A percentile compares a stretch with the other conserved stretches of the same genome.
phyloP scores from a whole-genome alignment of 2,113 vertebrate genomes.

The Mobula hypostoma region DNA sequence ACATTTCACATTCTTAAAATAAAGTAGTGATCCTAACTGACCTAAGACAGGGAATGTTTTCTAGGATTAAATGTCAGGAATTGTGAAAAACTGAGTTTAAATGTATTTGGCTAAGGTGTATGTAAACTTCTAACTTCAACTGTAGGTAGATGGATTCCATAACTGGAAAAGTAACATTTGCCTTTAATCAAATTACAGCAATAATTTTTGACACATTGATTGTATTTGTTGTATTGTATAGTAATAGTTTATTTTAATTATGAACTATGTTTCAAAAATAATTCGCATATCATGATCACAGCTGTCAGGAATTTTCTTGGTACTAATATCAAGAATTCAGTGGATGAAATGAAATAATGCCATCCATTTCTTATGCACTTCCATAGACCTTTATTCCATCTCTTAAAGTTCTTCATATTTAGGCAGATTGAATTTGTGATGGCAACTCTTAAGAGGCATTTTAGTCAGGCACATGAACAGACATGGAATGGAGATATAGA shows the following conservation, averaged over 20 bases:
- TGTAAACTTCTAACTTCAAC: too few species aligned
- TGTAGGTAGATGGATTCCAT: neutral
- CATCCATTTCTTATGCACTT: neutral
- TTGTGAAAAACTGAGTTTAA: too few species aligned
- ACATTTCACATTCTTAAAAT: too few species aligned
- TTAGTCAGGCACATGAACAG: too few species aligned
- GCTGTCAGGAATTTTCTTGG: neutral
- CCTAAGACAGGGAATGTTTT: too few species aligned
- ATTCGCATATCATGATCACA: neutral
- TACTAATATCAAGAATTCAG: neutral
- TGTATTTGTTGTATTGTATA: neutral
- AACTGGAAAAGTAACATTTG: neutral
- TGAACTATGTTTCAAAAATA: neutral
- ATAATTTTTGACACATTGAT: neutral
- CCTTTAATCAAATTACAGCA: neutral
- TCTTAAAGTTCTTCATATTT: neutral
- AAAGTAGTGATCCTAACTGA: too few species aligned
- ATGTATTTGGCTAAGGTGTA: too few species aligned
- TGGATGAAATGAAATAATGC: constrained; percentile 5
- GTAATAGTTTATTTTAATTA: neutral
- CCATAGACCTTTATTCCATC: neutral
- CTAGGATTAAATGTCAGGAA: too few species aligned
- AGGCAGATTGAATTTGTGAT: neutral
- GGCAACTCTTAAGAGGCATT: too few species aligned
- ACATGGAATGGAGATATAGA: too few species aligned